These are phyloP conservation scores for Anodontia alba DNA, from an alignment of 2,888 invertebrate genomes.

Conservation along the genomic window DNA sequence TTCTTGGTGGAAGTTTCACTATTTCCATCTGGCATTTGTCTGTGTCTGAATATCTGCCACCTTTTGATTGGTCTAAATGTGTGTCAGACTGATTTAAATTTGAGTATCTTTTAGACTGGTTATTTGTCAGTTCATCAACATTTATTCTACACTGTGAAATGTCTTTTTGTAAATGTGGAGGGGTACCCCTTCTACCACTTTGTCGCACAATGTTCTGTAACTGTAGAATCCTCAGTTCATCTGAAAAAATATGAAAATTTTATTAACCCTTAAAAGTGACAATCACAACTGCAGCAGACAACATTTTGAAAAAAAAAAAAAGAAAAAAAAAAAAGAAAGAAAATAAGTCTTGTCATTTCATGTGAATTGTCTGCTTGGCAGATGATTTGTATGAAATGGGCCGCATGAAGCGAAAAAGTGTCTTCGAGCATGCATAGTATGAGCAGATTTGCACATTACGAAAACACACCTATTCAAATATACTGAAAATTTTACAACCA, in stretches of 20 bases:
- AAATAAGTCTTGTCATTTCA: too few species aligned
- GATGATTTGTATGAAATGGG: too few species aligned
- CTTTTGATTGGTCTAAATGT: conserved; percentile 50
- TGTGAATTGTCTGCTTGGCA: too few species aligned
- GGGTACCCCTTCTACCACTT: conserved; percentile 63
- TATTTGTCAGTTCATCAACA: neutral
- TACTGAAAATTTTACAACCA: too few species aligned
- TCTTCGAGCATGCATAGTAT: too few species aligned
- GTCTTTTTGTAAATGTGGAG: conserved; percentile 55
- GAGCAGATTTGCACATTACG: too few species aligned
- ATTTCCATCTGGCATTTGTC: neutral
- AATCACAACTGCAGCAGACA: too few species aligned
- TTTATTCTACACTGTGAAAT: neutral
- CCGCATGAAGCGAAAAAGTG: too few species aligned
- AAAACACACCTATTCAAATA: too few species aligned
- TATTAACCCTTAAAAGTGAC: too few species aligned
- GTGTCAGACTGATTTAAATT: conserved; percentile 36
- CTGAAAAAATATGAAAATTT: conserved; percentile 44
- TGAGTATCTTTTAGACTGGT: conserved; percentile 13
- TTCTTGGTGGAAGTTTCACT: neutral
- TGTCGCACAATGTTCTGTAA: conserved; percentile 56
- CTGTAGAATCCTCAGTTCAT: conserved; percentile 61
- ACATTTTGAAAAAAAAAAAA: too few species aligned
- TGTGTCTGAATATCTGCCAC: conserved; percentile 40
- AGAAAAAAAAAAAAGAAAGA: too few species aligned